Evolutionary conservation across 1,140 invertebrate genomes (phyloP), one percentile per base, ranked within the genome.

Genomic region (Ladona fulva): DNA sequence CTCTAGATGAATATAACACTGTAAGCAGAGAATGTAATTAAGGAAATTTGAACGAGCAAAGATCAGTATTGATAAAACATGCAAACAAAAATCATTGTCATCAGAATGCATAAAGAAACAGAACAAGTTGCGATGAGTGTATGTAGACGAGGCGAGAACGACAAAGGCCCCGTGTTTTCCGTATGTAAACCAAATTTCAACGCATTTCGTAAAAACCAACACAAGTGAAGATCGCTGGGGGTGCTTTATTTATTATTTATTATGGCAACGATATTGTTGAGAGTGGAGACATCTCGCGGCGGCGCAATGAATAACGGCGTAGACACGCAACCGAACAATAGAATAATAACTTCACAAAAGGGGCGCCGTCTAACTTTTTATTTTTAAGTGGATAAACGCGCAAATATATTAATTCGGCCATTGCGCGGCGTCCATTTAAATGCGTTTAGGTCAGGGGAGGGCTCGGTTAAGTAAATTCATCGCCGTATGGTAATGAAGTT

Each of bases 341-440:
- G 52, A 12, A 66, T 12, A 12, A 66, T 66, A 66, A 66, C 52
- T 66, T 66, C 52, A 22, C 1, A 37, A 37, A 22, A 22, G 52
- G 52, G 52, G 52, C 52, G 52, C 52, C 3, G 3, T 66, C 14
- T 66, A 3, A 5, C 1, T 66, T 66, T 66, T 19, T 66, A 6
- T 66, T 66, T 66, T 66, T 19, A 66, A 66, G 52, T 66, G 52
- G 52, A 66, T 66, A 66, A 66, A 66, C 52, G 52, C 52, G 52
- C 16, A 12, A 6, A 66, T 66, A 66, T 12, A 66, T 66, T 66
- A 66, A 66, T 66, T 6, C 52, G 52, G 52, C n/a, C 52, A 66
- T 12, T 66, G 52, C 52, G 12, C 52, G n/a, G 16, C 52, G n/a
- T 66, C 52, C 52, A 66, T 66, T 66, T 66, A 66, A 66, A 66